A percentile compares a stretch with the other conserved stretches of the same genome.
phyloP scores from a whole-genome alignment of 2,113 vertebrate species.

The Rhynchomys soricoides region DNA sequence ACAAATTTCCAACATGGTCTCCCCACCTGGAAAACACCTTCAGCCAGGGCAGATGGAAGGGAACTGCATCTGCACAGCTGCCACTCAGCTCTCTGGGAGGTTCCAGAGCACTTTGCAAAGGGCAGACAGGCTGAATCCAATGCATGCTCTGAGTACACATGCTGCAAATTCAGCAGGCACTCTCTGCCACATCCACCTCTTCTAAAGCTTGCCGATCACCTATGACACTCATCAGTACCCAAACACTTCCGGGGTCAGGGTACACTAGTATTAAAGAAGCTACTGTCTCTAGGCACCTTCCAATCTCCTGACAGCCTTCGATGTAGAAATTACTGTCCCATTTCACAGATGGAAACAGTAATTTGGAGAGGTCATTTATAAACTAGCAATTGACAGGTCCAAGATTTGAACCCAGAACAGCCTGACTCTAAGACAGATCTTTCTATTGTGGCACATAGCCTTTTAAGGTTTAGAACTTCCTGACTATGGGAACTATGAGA shows the following conservation, averaged over 20 bases:
- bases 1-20: constrained; percentile 42
- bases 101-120: constrained; percentile 33
- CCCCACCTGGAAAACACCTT: constrained; percentile 31
- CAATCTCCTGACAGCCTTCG: not conserved
- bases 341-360: constrained; percentile 20
- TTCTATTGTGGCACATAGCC: not conserved
- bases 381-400: not conserved
- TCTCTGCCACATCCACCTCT: not conserved
- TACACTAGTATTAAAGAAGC: not conserved
- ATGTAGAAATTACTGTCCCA: not conserved
- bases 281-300: not conserved
- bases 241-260: not conserved
- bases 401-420: constrained; percentile 1
- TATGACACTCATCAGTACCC: constrained; percentile 14
- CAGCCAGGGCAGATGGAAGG: rapidly evolving
- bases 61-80: not conserved
- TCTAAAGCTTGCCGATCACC: not conserved
- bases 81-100: not conserved
- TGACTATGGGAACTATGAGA: not conserved
- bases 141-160: not conserved
- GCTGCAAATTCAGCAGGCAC: not conserved
- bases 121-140: not conserved
- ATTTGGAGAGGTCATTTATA: not conserved
- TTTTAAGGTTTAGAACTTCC: not conserved
- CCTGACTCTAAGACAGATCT: not conserved